Evolutionary conservation across 2,888 invertebrate genomes (phyloP).

Genomic region (Temnothorax rugatulus): DNA sequence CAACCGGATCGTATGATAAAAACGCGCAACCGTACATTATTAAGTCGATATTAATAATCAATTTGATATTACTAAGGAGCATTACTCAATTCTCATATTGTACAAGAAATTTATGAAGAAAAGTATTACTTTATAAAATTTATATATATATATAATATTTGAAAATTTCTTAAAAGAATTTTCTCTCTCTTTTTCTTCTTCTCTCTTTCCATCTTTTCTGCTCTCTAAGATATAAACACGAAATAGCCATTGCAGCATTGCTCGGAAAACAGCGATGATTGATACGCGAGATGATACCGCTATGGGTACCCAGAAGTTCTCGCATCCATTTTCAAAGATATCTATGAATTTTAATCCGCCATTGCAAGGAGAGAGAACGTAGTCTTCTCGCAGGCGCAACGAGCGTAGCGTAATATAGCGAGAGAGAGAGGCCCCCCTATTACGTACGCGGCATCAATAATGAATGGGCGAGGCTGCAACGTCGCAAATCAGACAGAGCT

Average conservation of each 20-base stretch:
- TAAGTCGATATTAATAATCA: background rate
- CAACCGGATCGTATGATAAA: background rate
- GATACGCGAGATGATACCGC: conserved; percentile 29
- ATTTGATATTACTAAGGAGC: background rate
- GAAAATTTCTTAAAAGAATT: background rate
- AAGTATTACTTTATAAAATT: background rate
- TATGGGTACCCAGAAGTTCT: background rate
- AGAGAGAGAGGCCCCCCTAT: conserved; percentile 23
- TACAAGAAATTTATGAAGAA: background rate
- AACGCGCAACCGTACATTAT: background rate
- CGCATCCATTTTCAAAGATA: conserved; percentile 52
- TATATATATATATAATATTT: too few relatives aligned
- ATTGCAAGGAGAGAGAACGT: conserved; percentile 19
- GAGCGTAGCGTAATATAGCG: conserved; percentile 23
- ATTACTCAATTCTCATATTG: background rate
- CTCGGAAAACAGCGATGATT: conserved; percentile 20
- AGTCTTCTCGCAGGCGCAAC: conserved; percentile 38
- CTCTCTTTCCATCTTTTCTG: background rate
- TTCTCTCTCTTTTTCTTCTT: background rate
- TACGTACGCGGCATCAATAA: conserved; percentile 68
- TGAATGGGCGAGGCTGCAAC: conserved; percentile 64
- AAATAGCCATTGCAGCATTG: background rate
- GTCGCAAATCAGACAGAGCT: conserved; percentile 65
- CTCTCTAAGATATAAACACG: background rate
- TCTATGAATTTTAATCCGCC: conserved; percentile 68